A percentile compares a stretch with the other conserved stretches of the same genome.
phyloP scores from a whole-genome alignment of 2,888 invertebrate species.

The Lordiphosa andalusiaca region DNA sequence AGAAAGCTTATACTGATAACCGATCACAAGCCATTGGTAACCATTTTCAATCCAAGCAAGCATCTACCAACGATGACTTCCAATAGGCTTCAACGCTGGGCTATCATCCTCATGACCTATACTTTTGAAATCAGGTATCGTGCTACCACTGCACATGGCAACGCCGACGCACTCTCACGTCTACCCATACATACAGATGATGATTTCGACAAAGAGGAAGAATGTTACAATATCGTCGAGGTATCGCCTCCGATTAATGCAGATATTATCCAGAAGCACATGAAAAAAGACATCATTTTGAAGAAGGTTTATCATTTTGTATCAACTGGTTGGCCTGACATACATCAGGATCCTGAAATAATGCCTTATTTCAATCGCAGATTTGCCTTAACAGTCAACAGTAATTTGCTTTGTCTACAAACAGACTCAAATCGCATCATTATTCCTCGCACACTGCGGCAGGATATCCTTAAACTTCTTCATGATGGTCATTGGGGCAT shows the following conservation, averaged over 20 bases:
- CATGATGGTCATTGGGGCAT: conserved; percentile 22
- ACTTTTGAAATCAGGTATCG: conserved; percentile 14
- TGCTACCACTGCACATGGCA: background rate
- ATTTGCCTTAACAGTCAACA: conserved; percentile 5
- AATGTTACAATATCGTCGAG: no score
- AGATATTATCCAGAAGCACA: no score
- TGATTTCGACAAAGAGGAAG: no score
- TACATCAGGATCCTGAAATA: background rate
- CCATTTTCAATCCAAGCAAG: no score
- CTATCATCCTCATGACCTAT: conserved; percentile 6
- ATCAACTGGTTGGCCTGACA: background rate
- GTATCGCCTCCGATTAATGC: no score
- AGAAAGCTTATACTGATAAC: conserved; percentile 10
- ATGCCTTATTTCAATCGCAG: conserved; percentile 3
- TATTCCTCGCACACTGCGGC: background rate
- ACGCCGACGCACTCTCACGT: conserved; percentile 5
- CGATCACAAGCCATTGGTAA: background rate
- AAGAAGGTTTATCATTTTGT: no score
- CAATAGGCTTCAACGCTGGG: background rate
- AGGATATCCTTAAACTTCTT: conserved; percentile 4
- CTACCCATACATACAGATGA: background rate
- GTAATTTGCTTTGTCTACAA: background rate
- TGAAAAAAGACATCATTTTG: no score
- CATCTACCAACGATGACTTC: conserved; percentile 11
- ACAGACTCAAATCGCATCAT: conserved; percentile 1